Percentiles rank a stretch among this genome's conserved stretches.
Evolutionary conservation across 2,888 invertebrate species (phyloP).

Genomic region (Sceliomorpha sp.): DNA sequence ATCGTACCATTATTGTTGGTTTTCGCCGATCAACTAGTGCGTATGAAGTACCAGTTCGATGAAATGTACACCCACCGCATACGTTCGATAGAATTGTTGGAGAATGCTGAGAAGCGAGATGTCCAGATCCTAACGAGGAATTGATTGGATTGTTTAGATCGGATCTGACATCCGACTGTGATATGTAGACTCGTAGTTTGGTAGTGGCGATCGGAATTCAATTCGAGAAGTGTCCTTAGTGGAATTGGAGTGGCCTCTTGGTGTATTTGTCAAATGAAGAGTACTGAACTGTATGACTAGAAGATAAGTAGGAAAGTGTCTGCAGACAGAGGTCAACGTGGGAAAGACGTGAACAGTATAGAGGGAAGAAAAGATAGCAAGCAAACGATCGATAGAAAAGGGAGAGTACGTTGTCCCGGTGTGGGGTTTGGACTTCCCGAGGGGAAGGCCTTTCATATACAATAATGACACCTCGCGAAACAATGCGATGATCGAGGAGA

Average conservation of each 20-base stretch:
- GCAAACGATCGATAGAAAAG: constrained; percentile 31
- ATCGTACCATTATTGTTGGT: constrained; percentile 3
- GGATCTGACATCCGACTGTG: constrained; percentile 39
- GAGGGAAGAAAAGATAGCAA: constrained; percentile 30
- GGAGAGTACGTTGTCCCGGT: constrained; percentile 17
- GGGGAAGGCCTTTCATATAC: constrained; percentile 9
- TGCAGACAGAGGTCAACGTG: constrained; percentile 6
- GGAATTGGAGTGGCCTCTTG: constrained; percentile 51
- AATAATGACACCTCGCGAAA: constrained; percentile 37
- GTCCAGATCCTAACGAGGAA: constrained; percentile 25
- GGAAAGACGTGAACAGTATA: too few relatives aligned
- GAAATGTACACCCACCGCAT: background rate
- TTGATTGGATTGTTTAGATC: constrained; percentile 11
- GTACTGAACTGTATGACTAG: background rate
- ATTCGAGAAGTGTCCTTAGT: constrained; percentile 49
- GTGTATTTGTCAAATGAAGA: constrained; percentile 39
- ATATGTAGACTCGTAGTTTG: constrained; percentile 41
- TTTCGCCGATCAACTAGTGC: background rate
- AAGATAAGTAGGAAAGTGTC: constrained; percentile 32
- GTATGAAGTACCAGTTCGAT: background rate
- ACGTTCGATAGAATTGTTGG: constrained; percentile 14
- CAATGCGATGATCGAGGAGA: constrained; percentile 11
- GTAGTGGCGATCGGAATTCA: constrained; percentile 26
- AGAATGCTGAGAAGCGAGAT: constrained; percentile 4
- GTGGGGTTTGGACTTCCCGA: constrained; percentile 1